A percentile compares a stretch with the other conserved stretches of the same genome.
Evolutionary conservation across 2,797 vertebrate species (phyloP).

Genomic region (Lemur catta): DNA sequence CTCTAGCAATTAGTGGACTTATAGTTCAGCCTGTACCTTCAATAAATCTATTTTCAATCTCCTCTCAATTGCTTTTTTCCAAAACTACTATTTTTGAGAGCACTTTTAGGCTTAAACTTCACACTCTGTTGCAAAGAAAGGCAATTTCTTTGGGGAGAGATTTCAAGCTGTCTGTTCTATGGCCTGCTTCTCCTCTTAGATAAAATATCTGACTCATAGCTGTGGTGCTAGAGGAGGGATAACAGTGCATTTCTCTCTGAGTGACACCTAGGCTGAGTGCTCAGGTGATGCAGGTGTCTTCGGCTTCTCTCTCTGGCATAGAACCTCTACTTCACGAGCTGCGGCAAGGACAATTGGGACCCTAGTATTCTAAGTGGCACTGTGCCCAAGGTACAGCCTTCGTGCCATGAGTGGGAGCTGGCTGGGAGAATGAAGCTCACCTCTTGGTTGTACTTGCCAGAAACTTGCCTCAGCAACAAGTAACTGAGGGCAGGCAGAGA

Average conservation of each 20-base stretch:
- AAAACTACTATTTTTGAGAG: background rate
- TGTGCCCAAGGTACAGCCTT: background rate
- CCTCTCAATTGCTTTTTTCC: background rate
- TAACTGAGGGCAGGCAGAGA: background rate
- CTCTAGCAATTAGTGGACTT: background rate
- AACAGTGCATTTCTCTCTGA: background rate
- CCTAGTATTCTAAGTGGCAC: background rate
- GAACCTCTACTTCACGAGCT: background rate
- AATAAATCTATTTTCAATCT: background rate
- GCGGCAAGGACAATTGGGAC: background rate
- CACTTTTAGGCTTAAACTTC: background rate
- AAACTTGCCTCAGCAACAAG: background rate
- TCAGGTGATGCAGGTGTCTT: background rate
- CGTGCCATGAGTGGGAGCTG: background rate
- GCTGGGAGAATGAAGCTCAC: background rate
- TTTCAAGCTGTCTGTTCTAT: background rate
- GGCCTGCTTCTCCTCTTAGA: background rate
- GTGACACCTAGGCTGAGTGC: background rate
- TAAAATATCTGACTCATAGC: background rate
- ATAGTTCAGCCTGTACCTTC: background rate
- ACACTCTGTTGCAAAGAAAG: background rate
- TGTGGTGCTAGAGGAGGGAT: background rate
- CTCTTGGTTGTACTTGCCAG: background rate
- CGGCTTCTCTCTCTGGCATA: background rate
- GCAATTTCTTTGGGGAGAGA: background rate